These are phyloP conservation scores for Dinoponera quadriceps DNA, from an alignment of 1,140 invertebrate species.

Conservation along the genomic window DNA sequence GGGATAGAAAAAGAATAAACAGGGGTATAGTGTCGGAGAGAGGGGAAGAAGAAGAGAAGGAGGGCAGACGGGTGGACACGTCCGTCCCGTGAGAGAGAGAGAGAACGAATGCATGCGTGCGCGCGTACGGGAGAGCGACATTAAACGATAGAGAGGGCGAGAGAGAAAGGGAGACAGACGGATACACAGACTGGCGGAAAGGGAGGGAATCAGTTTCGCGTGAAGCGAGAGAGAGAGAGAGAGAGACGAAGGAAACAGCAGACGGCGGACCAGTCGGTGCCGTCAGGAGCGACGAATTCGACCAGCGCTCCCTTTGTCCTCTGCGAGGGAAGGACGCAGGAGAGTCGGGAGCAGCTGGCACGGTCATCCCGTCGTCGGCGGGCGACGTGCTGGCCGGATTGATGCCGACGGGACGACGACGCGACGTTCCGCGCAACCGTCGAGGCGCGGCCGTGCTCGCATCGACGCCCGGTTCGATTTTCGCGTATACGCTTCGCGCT, in stretches of 20 bases:
- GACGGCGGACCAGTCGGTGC: slow-evolving; percentile 68
- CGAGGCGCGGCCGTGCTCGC: slow-evolving; percentile 57
- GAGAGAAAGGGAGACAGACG: slow-evolving; percentile 17
- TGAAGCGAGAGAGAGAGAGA: slow-evolving; percentile 9
- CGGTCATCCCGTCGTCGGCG: background rate
- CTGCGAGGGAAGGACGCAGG: slow-evolving; percentile 20
- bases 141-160: no score
- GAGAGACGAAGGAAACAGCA: slow-evolving; percentile 33
- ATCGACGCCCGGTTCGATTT: slow-evolving; percentile 61
- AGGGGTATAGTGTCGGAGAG: slow-evolving; percentile 52
- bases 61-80: slow-evolving; percentile 15
- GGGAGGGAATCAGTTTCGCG: background rate
- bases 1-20: slow-evolving; percentile 72
- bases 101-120: slow-evolving; percentile 6
- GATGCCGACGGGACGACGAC: slow-evolving; percentile 33
- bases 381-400: slow-evolving; percentile 18
- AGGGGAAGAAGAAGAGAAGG: no score
- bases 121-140: no score
- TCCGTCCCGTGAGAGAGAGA: no score
- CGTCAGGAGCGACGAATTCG: slow-evolving; percentile 72
- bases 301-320: slow-evolving; percentile 67
- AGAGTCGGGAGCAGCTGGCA: background rate
- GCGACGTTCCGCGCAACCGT: slow-evolving; percentile 48
- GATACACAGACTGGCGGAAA: slow-evolving; percentile 25
- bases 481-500: slow-evolving; percentile 53